Conservation (phyloP, 2,797 vertebrate genomes). For the Danio aesculapii region DNA sequence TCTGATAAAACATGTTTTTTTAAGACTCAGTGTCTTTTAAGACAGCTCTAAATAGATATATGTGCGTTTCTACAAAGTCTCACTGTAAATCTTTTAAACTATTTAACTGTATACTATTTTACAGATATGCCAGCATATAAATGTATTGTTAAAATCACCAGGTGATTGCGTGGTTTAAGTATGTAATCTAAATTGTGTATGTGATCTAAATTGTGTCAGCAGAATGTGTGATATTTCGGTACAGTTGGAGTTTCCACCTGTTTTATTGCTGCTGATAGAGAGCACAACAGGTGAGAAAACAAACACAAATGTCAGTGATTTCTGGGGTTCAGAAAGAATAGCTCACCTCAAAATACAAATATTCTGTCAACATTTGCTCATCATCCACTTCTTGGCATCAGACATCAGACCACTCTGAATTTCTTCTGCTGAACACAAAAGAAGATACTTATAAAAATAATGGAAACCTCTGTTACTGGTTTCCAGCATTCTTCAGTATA, state of each 20-base stretch:
- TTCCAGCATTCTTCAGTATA: no score
- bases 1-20: not conserved
- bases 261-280: conserved; percentile 64
- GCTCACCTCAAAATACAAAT: no score
- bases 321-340: not conserved
- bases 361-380: no score
- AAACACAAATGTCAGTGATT: conserved; percentile 32
- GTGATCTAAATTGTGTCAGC: not conserved
- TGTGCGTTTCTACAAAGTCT: not conserved
- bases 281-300: conserved; percentile 62
- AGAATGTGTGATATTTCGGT: conserved; percentile 10
- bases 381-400: no score
- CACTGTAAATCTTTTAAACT: not conserved
- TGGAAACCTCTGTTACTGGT: no score
- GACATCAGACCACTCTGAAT: no score
- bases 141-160: not conserved
- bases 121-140: not conserved
- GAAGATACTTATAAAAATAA: no score
- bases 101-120: not conserved
- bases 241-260: conserved; percentile 57
- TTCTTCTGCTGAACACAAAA: no score
- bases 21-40: not conserved
- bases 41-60: not conserved
- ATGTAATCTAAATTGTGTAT: not conserved
- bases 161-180: not conserved